A percentile compares a stretch with the other conserved stretches of the same genome.
Conservation (phyloP, 2,888 invertebrate genomes). For the Drosophila lacicola region DNA sequence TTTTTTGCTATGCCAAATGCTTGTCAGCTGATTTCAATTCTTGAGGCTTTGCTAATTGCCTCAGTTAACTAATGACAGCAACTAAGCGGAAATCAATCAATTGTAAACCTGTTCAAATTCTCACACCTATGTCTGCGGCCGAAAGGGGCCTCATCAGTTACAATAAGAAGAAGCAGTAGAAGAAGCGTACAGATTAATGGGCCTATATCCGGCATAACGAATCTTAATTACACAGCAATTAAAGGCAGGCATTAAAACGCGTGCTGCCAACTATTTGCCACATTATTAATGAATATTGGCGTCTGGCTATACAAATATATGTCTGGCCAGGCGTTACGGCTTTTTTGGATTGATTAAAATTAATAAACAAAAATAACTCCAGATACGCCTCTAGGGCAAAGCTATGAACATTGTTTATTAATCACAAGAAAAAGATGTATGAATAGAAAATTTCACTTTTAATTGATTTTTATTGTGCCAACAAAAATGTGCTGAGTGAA, state of each 20-base stretch:
- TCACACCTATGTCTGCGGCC: conserved; percentile 17
- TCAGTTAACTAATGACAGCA: conserved; percentile 11
- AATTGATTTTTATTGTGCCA: conserved; percentile 70
- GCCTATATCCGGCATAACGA: conserved; percentile 72
- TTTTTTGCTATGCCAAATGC: conserved; percentile 3
- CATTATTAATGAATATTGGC: conserved; percentile 66
- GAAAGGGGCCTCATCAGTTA: conserved; percentile 30
- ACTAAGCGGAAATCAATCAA: conserved; percentile 60
- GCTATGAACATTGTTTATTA: conserved; percentile 52
- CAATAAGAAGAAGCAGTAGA: neutral
- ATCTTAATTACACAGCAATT: conserved; percentile 70
- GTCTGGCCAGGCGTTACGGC: conserved; percentile 1
- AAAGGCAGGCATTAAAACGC: conserved; percentile 38
- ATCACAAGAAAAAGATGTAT: conserved; percentile 27
- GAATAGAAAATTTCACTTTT: conserved; percentile 59
- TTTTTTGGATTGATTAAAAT: conserved; percentile 45
- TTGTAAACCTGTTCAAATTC: conserved; percentile 24
- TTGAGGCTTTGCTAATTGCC: conserved; percentile 28
- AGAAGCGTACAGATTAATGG: conserved; percentile 58
- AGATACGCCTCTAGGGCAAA: conserved; percentile 22
- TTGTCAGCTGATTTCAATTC: conserved; percentile 1
- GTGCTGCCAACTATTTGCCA: conserved; percentile 54
- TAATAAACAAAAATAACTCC: conserved; percentile 20
- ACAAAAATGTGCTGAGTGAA: conserved; percentile 40
- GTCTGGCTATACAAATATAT: conserved; percentile 21